Base-by-base conservation (phyloP, 2,113 vertebrate genomes). In the Oryzias celebensis region DNA sequence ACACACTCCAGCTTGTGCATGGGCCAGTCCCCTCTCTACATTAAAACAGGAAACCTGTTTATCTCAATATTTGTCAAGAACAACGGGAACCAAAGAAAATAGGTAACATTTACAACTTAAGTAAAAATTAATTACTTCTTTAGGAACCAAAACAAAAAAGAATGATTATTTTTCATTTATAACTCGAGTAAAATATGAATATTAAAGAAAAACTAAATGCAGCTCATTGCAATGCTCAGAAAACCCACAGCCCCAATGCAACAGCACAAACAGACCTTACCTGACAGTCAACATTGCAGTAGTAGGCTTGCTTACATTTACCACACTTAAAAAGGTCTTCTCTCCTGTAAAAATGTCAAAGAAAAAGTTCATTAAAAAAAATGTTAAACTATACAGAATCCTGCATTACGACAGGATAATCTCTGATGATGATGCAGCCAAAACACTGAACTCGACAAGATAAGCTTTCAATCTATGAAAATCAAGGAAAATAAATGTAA, bases 1-100 rank as follows among this genome's bases (percentile, higher is more conserved):
- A 95, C 91, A 80, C 97, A 99, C 67, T 99, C 97, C 47, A 97
- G 78, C 82, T 95, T 98, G 86, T 99, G 97, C 94, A 98, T 93
- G 14, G 95, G 88, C 97, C 97, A 99, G 66, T 98, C 97, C 58
- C 92, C 92, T 91, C 92, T 96, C 97, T 98, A 51, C 4, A 41
- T 18, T 68, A 3, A 50, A 1, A 54, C 14, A 75, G 56, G 18
- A 18, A 20, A 42, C 36, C 5, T 4, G 4, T 18, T 28, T 14
- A 55, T 42, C 28, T 41, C 5, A 42, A 14, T 4, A 52, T 5
- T 6, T 16, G 13, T 14, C 20, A 7, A 14, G 31, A 43, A 48
- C n/a, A 46, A 47, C 45, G n/a, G 45, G n/a, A 47, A 17, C 17
- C 14, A 28, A 28, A 36, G 31, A 28, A 1, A 28, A 28, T 6